Conservation (phyloP, 2,113 vertebrate species). For the Calypte anna region DNA sequence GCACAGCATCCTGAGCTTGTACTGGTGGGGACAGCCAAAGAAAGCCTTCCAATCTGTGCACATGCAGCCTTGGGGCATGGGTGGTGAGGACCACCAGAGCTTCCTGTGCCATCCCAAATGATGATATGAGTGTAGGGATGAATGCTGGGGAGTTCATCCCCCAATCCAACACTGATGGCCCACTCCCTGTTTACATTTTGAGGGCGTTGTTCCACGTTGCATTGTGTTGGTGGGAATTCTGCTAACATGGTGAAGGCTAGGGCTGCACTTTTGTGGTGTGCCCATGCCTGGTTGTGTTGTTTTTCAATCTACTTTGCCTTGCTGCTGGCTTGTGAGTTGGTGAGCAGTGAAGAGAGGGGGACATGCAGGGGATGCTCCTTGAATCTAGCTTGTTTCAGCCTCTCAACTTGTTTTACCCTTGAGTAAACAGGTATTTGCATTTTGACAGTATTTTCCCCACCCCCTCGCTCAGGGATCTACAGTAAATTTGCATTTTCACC, state of each 20-base stretch:
- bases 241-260: background rate
- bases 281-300: accelerated
- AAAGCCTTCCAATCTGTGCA: no score
- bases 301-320: background rate
- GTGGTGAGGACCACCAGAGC: no score
- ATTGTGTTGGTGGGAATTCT: background rate
- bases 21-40: no score
- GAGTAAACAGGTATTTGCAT: background rate
- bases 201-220: background rate
- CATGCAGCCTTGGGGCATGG: no score
- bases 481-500: background rate
- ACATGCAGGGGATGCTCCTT: background rate
- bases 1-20: no score
- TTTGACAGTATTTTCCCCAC: background rate
- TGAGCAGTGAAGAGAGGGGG: background rate
- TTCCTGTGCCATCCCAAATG: background rate
- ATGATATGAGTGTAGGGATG: background rate
- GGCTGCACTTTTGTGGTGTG: background rate
- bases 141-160: background rate
- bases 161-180: background rate
- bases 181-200: background rate
- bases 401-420: background rate
- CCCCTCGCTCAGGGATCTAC: background rate
- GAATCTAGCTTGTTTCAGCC: background rate
- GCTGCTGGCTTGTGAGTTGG: background rate